A percentile compares a stretch with the other conserved stretches of the same genome.
phyloP scores from a whole-genome alignment of 37 sponge, comb jelly and placozoan species.

The Aplysina aerophoba region DNA sequence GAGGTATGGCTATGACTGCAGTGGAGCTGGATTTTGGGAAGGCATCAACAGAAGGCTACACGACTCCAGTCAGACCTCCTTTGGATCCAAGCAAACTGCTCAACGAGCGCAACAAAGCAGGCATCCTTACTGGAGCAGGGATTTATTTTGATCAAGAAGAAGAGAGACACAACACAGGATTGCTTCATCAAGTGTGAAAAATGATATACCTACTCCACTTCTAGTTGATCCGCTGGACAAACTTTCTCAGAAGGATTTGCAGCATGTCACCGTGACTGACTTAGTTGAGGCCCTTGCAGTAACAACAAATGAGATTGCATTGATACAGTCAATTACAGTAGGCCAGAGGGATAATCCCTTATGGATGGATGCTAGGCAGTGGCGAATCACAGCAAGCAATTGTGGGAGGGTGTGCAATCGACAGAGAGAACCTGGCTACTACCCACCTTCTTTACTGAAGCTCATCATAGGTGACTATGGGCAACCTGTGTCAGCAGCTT shows the following conservation, averaged over 20 bases:
- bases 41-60: slow-evolving; percentile 30
- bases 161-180: background rate
- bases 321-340: slow-evolving; percentile 33
- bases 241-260: background rate
- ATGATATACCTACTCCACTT: background rate
- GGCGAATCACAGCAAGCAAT: slow-evolving; percentile 48
- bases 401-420: slow-evolving; percentile 46
- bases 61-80: background rate
- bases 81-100: background rate
- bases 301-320: slow-evolving; percentile 7
- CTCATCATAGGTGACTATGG: slow-evolving; percentile 38
- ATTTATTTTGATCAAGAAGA: background rate
- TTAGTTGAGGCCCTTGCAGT: slow-evolving; percentile 7
- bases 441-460: slow-evolving; percentile 5
- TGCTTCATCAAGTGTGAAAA: background rate
- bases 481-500: background rate
- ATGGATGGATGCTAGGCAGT: slow-evolving; percentile 50
- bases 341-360: slow-evolving; percentile 37
- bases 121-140: background rate
- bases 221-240: slow-evolving; percentile 39
- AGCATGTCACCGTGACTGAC: background rate
- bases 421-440: background rate
- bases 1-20: slow-evolving; percentile 18
- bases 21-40: slow-evolving; percentile 36
- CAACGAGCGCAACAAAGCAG: background rate